phyloP scores from a whole-genome alignment of 2,113 vertebrate genomes.

The Plestiodon gilberti region DNA sequence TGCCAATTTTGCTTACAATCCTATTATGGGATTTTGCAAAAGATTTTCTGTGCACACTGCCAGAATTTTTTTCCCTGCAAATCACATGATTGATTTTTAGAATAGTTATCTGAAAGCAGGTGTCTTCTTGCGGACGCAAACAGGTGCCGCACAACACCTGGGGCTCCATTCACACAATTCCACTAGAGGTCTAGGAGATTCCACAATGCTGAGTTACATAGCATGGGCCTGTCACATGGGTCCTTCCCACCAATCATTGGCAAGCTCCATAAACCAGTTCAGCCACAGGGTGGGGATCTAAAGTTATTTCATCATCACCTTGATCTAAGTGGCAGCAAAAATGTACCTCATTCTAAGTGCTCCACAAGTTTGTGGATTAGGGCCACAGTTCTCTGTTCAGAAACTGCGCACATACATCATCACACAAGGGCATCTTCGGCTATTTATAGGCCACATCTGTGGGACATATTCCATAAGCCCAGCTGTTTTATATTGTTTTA shows the following conservation, averaged over 20 bases:
- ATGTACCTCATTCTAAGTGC: neutral
- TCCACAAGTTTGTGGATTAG: neutral
- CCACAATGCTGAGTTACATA: neutral
- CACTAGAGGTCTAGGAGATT: neutral
- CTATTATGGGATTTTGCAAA: neutral
- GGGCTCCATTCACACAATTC: too few species aligned
- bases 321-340: neutral
- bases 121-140: too few species aligned
- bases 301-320: neutral
- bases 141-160: neutral
- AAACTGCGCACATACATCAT: neutral
- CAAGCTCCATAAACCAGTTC: neutral
- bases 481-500: constrained; percentile 28
- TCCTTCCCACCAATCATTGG: neutral
- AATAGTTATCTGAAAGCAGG: neutral
- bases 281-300: neutral
- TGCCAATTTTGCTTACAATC: neutral
- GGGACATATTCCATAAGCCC: constrained; percentile 49
- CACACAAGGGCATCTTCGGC: neutral
- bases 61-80: neutral
- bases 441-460: constrained; percentile 64
- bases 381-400: too few species aligned
- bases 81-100: neutral
- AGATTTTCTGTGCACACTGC: neutral
- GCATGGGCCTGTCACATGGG: neutral